These are phyloP conservation scores for Zygogramma bicolorata DNA, from an alignment of 2,888 invertebrate species.

Conservation along the genomic window DNA sequence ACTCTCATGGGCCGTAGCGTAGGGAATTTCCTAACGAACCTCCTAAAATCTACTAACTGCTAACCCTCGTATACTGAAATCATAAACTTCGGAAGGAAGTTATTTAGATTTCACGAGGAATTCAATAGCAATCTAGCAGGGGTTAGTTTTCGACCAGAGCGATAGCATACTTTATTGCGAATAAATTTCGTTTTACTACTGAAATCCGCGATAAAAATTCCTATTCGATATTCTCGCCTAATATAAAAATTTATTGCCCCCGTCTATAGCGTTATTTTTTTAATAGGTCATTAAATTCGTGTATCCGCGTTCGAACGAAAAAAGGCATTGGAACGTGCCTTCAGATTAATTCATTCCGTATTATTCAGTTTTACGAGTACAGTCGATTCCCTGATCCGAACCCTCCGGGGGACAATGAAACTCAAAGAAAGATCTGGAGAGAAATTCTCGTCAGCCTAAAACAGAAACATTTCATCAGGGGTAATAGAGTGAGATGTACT, in stretches of 20 bases:
- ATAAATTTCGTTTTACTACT: constrained; percentile 40
- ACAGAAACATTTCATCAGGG: not conserved
- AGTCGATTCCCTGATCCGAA: not conserved
- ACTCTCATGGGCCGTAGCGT: no score
- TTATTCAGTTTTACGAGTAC: not conserved
- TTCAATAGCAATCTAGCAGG: constrained; percentile 45
- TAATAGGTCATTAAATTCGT: not conserved
- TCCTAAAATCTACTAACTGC: not conserved
- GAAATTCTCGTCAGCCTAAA: not conserved
- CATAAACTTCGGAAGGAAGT: constrained; percentile 3
- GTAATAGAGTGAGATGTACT: no score
- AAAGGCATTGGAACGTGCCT: not conserved
- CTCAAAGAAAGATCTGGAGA: not conserved
- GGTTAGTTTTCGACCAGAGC: constrained; percentile 32
- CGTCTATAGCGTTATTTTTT: constrained; percentile 16
- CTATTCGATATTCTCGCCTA: constrained; percentile 29
- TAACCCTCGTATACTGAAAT: not conserved
- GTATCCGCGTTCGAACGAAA: not conserved
- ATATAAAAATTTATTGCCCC: constrained; percentile 28
- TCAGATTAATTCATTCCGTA: not conserved
- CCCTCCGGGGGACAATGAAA: not conserved
- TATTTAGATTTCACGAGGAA: constrained; percentile 47
- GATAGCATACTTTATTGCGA: constrained; percentile 38
- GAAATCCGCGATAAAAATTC: constrained; percentile 40
- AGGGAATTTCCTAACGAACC: not conserved